These are phyloP conservation scores for Gibbula magus DNA, from an alignment of 2,888 invertebrate genomes.

Conservation along the genomic window DNA sequence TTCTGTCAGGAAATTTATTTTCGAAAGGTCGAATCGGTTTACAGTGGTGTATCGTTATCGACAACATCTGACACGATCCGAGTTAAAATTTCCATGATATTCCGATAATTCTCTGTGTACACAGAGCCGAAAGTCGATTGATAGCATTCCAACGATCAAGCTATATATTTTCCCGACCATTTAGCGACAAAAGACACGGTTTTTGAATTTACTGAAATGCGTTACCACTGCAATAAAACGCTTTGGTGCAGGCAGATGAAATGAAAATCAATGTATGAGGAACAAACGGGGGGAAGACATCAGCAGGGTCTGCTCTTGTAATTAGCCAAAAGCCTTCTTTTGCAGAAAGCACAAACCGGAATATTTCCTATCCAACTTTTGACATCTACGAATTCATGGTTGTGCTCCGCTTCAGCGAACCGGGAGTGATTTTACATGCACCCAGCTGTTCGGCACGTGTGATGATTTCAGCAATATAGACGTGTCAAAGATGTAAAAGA, in stretches of 20 bases:
- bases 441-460: not conserved
- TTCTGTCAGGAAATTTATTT: constrained; percentile 17
- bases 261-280: not conserved
- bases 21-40: constrained; percentile 17
- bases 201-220: constrained; percentile 26
- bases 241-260: not conserved
- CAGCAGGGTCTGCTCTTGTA: not conserved
- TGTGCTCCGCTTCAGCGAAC: not conserved
- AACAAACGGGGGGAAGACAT: not conserved
- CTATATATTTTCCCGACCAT: constrained; percentile 8
- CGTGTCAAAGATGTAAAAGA: not conserved
- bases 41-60: not conserved
- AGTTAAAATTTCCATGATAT: constrained; percentile 18
- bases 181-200: constrained; percentile 19
- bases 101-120: not conserved
- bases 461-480: not conserved
- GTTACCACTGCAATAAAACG: constrained; percentile 18
- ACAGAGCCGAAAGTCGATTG: not conserved
- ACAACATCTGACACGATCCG: constrained; percentile 3
- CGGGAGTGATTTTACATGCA: constrained; percentile 7
- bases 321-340: not conserved
- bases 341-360: not conserved
- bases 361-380: constrained; percentile 3
- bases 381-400: not conserved
- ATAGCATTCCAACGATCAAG: not conserved